Percentiles rank a stretch among this genome's conserved stretches.
phyloP scores from a whole-genome alignment of 2,888 invertebrate species.

The Lampropteryx suffumata region DNA sequence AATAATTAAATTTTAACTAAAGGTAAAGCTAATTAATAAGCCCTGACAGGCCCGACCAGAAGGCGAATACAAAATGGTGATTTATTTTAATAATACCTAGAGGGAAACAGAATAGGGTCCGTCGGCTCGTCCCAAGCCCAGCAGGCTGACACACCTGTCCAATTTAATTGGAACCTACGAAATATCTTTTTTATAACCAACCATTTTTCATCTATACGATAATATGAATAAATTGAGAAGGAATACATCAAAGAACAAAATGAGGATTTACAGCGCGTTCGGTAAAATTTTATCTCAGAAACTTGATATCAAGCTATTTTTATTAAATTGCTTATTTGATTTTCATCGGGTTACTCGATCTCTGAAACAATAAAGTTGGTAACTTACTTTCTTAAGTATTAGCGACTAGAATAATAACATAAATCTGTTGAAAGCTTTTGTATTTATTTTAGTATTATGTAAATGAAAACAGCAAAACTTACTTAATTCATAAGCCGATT shows the following conservation, averaged over 20 bases:
- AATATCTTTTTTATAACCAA: slow-evolving; percentile 27
- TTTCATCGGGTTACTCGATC: too few relatives aligned
- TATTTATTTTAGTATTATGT: too few relatives aligned
- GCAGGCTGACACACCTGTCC: slow-evolving; percentile 35
- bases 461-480: too few relatives aligned
- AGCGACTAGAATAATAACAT: too few relatives aligned
- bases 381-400: too few relatives aligned
- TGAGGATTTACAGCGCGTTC: neutral
- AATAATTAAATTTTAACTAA: neutral
- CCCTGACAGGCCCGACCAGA: neutral
- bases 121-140: slow-evolving; percentile 5
- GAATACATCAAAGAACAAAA: slow-evolving; percentile 21
- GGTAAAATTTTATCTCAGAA: slow-evolving; percentile 5
- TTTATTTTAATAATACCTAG: slow-evolving; percentile 24
- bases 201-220: slow-evolving; percentile 30
- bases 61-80: slow-evolving; percentile 27
- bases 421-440: too few relatives aligned
- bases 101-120: slow-evolving; percentile 17
- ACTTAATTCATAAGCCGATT: too few relatives aligned
- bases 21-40: slow-evolving; percentile 7
- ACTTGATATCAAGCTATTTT: too few relatives aligned
- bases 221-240: slow-evolving; percentile 30
- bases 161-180: slow-evolving; percentile 39
- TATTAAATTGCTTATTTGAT: too few relatives aligned
- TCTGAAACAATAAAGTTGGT: too few relatives aligned